These are phyloP conservation scores for Carposina sasakii DNA, from an alignment of 1,140 invertebrate species.

Conservation along the genomic window DNA sequence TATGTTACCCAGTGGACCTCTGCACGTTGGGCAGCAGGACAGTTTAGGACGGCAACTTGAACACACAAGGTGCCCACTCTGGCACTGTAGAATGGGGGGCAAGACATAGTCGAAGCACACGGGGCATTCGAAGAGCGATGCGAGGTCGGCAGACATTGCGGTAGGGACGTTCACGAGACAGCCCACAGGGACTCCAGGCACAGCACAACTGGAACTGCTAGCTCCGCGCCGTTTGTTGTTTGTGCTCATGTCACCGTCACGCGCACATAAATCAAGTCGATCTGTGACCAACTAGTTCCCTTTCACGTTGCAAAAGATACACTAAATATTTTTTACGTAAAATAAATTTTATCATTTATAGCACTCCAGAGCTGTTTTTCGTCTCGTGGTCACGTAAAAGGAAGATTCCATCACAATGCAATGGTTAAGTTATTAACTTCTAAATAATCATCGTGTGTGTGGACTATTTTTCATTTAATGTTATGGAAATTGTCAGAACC, in stretches of 20 bases:
- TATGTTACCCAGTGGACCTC: conserved; percentile 97
- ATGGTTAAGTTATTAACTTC: too few relatives aligned
- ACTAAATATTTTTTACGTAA: too few relatives aligned
- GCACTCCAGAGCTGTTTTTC: conserved; percentile 54
- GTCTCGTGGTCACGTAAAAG: conserved; percentile 42
- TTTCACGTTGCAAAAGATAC: conserved; percentile 16
- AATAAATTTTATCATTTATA: conserved; percentile 62
- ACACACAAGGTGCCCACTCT: conserved; percentile 92
- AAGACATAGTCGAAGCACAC: conserved; percentile 99
- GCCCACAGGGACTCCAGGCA: conserved; percentile 58
- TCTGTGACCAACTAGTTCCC: conserved; percentile 37
- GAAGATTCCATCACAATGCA: conserved; percentile 59
- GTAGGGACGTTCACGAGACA: conserved; percentile 68
- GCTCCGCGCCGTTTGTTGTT: conserved; percentile 65
- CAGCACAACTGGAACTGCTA: conserved; percentile 68
- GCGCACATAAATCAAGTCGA: conserved; percentile 51
- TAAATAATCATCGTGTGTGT: conserved; percentile 6
- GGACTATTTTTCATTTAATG: conserved; percentile 8
- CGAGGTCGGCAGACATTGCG: conserved; percentile 87
- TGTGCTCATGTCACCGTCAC: conserved; percentile 70
- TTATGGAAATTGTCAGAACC: too few relatives aligned
- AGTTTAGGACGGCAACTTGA: conserved; percentile 97
- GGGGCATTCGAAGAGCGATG: conserved; percentile 98
- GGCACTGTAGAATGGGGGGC: conserved; percentile 94
- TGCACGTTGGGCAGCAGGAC: conserved; percentile 97